These are phyloP conservation scores for Oasisia sp. DNA, from an alignment of 2,888 invertebrate genomes.

Conservation along the genomic window DNA sequence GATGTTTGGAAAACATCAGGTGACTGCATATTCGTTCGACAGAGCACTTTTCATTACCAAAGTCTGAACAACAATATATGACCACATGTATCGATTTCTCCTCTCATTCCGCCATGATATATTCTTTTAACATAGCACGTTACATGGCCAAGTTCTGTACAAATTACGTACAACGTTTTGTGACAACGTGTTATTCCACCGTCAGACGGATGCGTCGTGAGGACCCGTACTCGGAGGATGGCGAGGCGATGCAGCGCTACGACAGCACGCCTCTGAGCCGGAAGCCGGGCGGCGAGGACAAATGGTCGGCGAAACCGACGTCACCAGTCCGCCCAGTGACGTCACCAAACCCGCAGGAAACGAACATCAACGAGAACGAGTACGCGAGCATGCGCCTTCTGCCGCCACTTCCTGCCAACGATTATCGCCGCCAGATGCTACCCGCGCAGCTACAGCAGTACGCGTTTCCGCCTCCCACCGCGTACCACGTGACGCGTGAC, in stretches of 20 bases:
- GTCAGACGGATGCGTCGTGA: background rate
- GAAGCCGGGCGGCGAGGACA: background rate
- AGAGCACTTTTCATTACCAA: background rate
- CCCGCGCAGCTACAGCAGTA: background rate
- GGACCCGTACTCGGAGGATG: background rate
- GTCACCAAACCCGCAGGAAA: background rate
- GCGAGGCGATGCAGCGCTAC: background rate
- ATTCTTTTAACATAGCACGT: too few species aligned
- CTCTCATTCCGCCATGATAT: background rate
- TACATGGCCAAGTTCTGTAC: too few species aligned
- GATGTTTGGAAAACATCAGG: too few species aligned
- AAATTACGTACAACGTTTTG: background rate
- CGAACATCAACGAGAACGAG: slow-evolving; percentile 5
- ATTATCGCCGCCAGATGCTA: background rate
- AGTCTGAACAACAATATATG: background rate
- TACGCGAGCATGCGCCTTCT: slow-evolving; percentile 7
- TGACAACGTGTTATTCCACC: background rate
- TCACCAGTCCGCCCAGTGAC: background rate
- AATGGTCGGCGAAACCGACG: background rate
- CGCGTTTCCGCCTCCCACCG: background rate
- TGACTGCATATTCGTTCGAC: too few species aligned
- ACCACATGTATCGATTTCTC: background rate
- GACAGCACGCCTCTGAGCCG: background rate
- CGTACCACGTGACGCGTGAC: background rate
- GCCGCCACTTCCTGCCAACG: slow-evolving; percentile 4